Conservation (phyloP, 2,113 vertebrate genomes). For the Clinocottus analis region DNA sequence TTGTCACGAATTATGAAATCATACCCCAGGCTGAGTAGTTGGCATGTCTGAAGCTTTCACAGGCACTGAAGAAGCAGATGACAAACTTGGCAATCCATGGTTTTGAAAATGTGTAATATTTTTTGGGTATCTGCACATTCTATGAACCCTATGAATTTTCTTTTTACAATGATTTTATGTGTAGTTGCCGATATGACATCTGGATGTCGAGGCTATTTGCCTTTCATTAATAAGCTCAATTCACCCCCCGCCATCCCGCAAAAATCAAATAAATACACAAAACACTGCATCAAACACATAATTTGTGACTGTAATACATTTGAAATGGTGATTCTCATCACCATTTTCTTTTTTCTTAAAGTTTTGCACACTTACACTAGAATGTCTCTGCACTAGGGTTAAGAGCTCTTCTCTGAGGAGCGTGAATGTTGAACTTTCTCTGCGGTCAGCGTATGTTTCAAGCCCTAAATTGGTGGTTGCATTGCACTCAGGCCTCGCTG, state of each 20-base stretch:
- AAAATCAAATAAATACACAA: not conserved
- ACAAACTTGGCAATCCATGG: not conserved
- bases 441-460: constrained; percentile 55
- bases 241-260: not conserved
- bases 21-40: constrained; percentile 15
- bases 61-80: not conserved
- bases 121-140: not conserved
- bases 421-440: constrained; percentile 30
- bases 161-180: not conserved
- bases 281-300: not conserved
- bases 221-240: not conserved
- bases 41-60: constrained; percentile 1
- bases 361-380: not conserved
- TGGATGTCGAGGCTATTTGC: not conserved
- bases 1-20: too few relatives aligned
- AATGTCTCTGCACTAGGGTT: not conserved
- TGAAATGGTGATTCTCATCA: not conserved
- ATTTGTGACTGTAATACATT: not conserved
- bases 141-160: not conserved
- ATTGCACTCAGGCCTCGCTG: constrained; percentile 41
- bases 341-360: not conserved
- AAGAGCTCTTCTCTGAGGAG: not conserved
- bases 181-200: not conserved
- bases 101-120: not conserved
- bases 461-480: constrained; percentile 50